Evolutionary conservation across 2,797 vertebrate genomes (phyloP), one percentile per base, ranked within the genome.

Genomic region (Xiphophorus birchmanni): DNA sequence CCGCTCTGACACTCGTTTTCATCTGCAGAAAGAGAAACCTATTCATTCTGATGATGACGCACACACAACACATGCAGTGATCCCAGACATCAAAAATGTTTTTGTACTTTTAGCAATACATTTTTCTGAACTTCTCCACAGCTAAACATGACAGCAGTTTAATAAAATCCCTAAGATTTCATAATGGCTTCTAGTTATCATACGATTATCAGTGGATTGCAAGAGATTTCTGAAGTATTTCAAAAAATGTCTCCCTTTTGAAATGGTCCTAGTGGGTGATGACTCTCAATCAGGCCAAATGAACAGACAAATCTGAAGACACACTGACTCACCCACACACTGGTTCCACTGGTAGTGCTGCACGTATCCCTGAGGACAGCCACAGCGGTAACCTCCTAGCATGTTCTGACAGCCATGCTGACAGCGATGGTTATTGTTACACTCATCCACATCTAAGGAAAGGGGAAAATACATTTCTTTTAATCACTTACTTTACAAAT

Each of bases 261-360:
- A 63, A 32, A 47, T 12, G 17, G 37, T 63, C 32, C 42, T 52
- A 13, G 13, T 56, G 60, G 18, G 29, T 69, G 4, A 52, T 78
- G 32, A 17, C 12, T 42, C 42, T 54, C n/a, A 79, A 23, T 32
- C 73, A 35, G 17, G 12, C 18, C 17, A 44, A 21, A 76, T 52
- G 44, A 47, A 1, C 48, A 71, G 21, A 12, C 73, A 80, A 50
- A 26, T 47, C 40, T 44, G 0, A 37, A 48, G 65, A 74, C 44
- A 40, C 23, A 40, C 47, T 48, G 91, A 93, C 98, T 97, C 95
- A 97, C 99, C 99, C n/a, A 99, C 97, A 88, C 99, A 99, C 89
- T 99, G 99, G 95, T 99, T 99, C 99, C 99, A 99, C 86, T 99
- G 99, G 95, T 99, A 99, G 93, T 99, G 99, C 90, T 99, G 99